Conservation (phyloP, 2,888 invertebrate species). For the Troides helena region DNA sequence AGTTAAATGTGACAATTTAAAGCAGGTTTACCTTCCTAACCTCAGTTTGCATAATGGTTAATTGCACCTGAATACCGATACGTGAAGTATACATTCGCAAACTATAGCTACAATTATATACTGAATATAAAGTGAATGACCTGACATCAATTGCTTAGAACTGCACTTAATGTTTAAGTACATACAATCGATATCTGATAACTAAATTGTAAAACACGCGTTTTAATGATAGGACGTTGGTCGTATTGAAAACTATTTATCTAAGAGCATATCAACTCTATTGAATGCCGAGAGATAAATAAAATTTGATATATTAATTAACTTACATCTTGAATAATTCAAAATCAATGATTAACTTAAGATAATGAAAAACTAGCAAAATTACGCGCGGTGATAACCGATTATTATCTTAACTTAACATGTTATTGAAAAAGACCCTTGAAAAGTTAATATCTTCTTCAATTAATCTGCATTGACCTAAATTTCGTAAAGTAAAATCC, state of each 20-base stretch:
- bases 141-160: conserved; percentile 4
- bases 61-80: background rate
- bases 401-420: conserved; percentile 41
- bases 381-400: conserved; percentile 33
- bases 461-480: conserved; percentile 68
- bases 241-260: background rate
- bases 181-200: conserved; percentile 12
- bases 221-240: conserved; percentile 1
- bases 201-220: conserved; percentile 9
- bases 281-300: background rate
- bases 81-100: background rate
- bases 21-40: conserved; percentile 12
- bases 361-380: conserved; percentile 15
- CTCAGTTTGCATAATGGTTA: conserved; percentile 11
- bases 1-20: background rate
- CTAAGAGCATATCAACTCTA: background rate
- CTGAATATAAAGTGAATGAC: conserved; percentile 10
- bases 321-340: conserved; percentile 14
- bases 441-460: conserved; percentile 55
- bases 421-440: conserved; percentile 62
- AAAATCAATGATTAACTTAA: conserved; percentile 23
- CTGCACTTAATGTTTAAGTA: conserved; percentile 8
- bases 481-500: conserved; percentile 60
- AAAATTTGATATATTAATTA: background rate
- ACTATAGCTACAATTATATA: background rate